Evolutionary conservation across 2,797 vertebrate genomes (phyloP), one percentile per base, ranked within the genome.

Genomic region (Ctenopoma multispine): DNA sequence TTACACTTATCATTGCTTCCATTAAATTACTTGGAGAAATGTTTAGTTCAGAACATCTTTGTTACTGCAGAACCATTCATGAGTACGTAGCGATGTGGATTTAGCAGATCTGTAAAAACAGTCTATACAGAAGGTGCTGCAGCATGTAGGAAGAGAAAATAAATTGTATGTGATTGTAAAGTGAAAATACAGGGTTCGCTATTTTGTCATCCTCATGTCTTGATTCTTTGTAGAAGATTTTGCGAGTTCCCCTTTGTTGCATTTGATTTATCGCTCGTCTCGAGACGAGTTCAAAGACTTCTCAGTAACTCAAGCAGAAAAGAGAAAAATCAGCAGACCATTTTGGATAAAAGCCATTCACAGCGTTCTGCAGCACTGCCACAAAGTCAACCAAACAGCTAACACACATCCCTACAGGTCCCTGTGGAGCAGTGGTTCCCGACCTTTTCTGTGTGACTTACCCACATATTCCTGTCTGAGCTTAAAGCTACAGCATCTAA

Each of bases 11-110:
- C 74, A 73, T 75, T 36, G 68, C 82, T 82, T 73, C 80, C 84
- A 82, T 91, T 86, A 84, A 72, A 87, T 86, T 82, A 90, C 89
- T 86, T 84, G 70, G 74, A 85, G 75, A 80, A 86, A 79, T 77
- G 63, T 85, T 80, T 81, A 60, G 84, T 87, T 85, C 69, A 69
- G 61, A 71, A 78, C 44, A 48, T 72, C 65, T 83, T 77, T 82
- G 80, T 87, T 72, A 70, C 60, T 73, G 60, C 57, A 44, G 74
- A 77, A 27, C 41, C 60, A 60, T 79, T 83, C 73, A 60, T 68
- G 69, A 72, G 47, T 34, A 58, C 27, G 55, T 15, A 63, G 57
- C 70, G 23, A 82, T 83, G 67, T 80, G 73, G 77, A 58, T 88
- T 83, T 70, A 81, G 68, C 38, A 34, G 47, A 46, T 67, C 58